Evolutionary conservation across 1,140 invertebrate species (phyloP), one percentile per base, ranked within the genome.

Genomic region (Thaumetopoea pityocampa): DNA sequence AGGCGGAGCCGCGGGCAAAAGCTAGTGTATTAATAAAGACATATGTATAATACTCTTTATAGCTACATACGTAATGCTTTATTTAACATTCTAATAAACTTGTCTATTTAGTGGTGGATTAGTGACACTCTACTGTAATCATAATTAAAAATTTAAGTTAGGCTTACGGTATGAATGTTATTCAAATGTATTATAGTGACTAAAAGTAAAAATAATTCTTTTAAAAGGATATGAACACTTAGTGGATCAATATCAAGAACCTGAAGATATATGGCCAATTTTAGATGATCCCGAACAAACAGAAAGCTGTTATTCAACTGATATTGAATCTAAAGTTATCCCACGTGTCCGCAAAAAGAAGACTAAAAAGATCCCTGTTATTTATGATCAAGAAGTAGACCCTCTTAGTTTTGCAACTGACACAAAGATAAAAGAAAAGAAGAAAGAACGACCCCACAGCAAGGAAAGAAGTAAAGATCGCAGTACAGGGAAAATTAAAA

Each of bases 181-280:
- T n/a, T n/a, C n/a, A n/a, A n/a, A n/a, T n/a, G n/a, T n/a, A n/a
- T n/a, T n/a, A n/a, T n/a, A n/a, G n/a, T n/a, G n/a, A n/a, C n/a
- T n/a, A n/a, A n/a, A n/a, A n/a, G n/a, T n/a, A n/a, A 18, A 17
- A 1, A 24, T 15, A n/a, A 35, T 14, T 37, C 35, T 38, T 7
- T 40, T 36, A 28, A 17, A 30, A 86, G 85, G 85, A 40, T 86
- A 86, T 32, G 85, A 86, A 51, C 77, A 85, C 49, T 52, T 78
- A 18, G 65, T 85, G 7, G 79, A 85, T n/a, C 74, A 85, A 42
- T 45, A 71, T 8, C 66, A 77, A 37, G 72, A 79, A 5, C 53
- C 64, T n/a, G 69, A 76, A 47, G 66, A 69, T 5, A 57, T 64
- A 24, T 71, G 63, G 57, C 34, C 71, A 30, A 41, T 67, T 14